Evolutionary conservation across 2,113 vertebrate genomes (phyloP), one percentile per base, ranked within the genome.

Genomic region (Colossoma macropomum): DNA sequence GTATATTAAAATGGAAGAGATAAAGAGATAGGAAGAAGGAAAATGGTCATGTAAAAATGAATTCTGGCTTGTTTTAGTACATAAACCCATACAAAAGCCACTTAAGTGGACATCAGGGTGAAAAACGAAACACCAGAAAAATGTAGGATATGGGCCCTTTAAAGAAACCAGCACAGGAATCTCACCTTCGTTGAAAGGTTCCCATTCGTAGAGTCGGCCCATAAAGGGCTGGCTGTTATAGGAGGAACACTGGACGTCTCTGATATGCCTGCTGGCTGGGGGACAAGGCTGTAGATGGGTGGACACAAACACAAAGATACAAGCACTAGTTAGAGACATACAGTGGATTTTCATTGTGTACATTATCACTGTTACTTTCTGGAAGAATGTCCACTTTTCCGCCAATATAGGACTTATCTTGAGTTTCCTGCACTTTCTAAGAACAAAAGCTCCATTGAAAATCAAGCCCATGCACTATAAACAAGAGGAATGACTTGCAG

Each of bases 201-300:
- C 97, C 98, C 98, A 99, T 84, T 98, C 94, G 81, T 99, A 99
- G 86, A 97, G 92, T 68, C 96, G 92, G 52, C 98, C 97, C 98
- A 99, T 98, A 93, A 99, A 99, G 16, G 96, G 96, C 80, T 96
- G 96, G 90, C 93, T 97, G 93, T 99, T 97, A 92, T 97, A 96
- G 1, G 96, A 96, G 2, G 97, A 95, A 81, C 98, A 99, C 16
- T 99, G 97, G 17, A 95, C 92, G 30, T 96, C 96, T 90, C 96
- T 92, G 89, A 97, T 96, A 86, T 92, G 95, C 89, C 93, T 94
- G 89, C 96, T 96, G 91, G 93, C 94, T 84, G 95, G 92, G 48
- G 95, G 96, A 90, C 98, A 99, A 52, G 91, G 88, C 98, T 99
- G 92, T 85, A 85, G 48, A 90, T 75, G 77, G 66, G 86, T 16